A percentile compares a stretch with the other conserved stretches of the same genome.
Evolutionary conservation across 92 coral and sea anemone species (phyloP).

Genomic region (Bergia sp.): DNA sequence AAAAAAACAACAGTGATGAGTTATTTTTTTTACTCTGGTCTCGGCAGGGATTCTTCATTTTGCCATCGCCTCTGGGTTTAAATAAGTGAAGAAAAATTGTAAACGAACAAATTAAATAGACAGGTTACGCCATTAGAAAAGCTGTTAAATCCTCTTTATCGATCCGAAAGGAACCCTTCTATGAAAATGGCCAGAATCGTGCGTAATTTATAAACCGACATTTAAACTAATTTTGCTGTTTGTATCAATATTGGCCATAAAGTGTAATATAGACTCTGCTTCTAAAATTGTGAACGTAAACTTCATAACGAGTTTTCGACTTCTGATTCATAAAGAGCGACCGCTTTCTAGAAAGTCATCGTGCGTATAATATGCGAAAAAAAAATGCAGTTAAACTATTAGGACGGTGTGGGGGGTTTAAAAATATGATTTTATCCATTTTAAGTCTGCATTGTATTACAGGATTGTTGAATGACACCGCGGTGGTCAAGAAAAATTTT

Average conservation of each 20-base stretch:
- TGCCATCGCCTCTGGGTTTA: constrained; percentile 6
- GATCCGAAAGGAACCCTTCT: background rate
- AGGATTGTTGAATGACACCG: background rate
- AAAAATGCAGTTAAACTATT: background rate
- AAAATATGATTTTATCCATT: background rate
- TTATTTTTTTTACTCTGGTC: background rate
- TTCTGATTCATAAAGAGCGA: background rate
- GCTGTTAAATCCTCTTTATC: background rate
- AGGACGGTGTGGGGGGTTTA: background rate
- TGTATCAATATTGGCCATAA: background rate
- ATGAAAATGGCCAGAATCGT: background rate
- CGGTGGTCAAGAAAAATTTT: background rate
- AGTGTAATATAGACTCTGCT: background rate
- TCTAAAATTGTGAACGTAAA: background rate
- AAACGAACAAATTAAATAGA: background rate
- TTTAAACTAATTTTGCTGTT: background rate
- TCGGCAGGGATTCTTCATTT: background rate
- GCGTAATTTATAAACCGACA: background rate
- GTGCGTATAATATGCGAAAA: background rate
- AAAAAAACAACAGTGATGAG: background rate
- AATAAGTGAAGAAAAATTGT: background rate
- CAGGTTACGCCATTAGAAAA: background rate
- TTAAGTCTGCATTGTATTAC: background rate
- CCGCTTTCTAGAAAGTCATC: background rate
- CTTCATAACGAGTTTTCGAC: background rate